Base-by-base conservation (phyloP, 1,140 invertebrate species). In the Heliothis subflexa region DNA sequence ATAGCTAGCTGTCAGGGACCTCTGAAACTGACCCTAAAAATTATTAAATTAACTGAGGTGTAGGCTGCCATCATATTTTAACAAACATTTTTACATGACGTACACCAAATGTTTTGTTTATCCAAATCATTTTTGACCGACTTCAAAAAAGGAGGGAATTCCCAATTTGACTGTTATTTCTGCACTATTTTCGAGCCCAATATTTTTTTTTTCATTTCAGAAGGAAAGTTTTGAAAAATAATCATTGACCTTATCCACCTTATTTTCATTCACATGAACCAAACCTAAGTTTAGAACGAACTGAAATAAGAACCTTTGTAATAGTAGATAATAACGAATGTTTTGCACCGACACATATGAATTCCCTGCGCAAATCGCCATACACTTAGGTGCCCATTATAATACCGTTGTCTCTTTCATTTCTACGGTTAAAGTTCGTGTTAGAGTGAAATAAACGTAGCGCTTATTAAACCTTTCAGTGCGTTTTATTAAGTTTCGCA, bases 311-410 rank as follows among this genome's bases (percentile, higher is more conserved):
- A 73, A 59, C 76, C 64, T 59, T 71, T 68, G 76, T 78, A 71
- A 71, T 78, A 66, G 45, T 59, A 68, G 76, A 78, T 78, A 68
- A 78, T 78, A 71, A 78, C 64, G 54, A 78, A 25, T 71, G 25
- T 52, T 78, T 78, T 70, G 76, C 76, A 70, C 52, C 76, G 49
- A 78, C 62, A 78, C 54, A 57, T 78, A 57, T 77, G 40, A 49
- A 61, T 71, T 54, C 70, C 16, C 64, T 47, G 18, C 33, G 55
- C 33, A 14, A 73, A 73, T 59, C 18, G 16, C 54, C 50, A 47
- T 9, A 73, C 71, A 73, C 71, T 73, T 59, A 73, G 5, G 33
- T 21, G 11, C 40, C 62, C 16, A 66, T 66, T 66, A n/a, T 47
- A 9, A 66, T 54, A 71, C 25, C 21, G 4, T 33, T 2, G 14